Evolutionary conservation across 2,888 invertebrate species (phyloP).

Genomic region (Dascillus cervinus): DNA sequence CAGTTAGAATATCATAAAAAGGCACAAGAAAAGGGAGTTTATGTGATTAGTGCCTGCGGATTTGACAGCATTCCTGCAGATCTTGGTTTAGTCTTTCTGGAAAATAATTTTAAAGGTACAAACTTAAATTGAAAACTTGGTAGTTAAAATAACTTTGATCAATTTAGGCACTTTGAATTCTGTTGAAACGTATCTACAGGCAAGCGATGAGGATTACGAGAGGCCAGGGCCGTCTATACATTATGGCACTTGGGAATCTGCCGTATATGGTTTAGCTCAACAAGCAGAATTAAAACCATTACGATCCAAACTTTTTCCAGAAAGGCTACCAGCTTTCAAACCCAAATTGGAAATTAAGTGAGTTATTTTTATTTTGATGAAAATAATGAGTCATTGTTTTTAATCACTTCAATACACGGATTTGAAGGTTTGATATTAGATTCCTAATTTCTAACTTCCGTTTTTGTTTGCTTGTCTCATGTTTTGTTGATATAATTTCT

Average conservation of each 20-base stretch:
- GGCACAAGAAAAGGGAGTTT: slow-evolving; percentile 74
- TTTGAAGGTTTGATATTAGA: too few relatives aligned
- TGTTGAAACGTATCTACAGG: slow-evolving; percentile 61
- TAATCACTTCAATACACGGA: background rate
- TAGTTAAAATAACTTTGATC: too few relatives aligned
- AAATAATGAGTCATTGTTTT: background rate
- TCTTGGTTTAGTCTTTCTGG: slow-evolving; percentile 69
- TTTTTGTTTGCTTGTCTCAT: background rate
- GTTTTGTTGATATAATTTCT: background rate
- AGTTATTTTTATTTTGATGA: slow-evolving; percentile 5
- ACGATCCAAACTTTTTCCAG: slow-evolving; percentile 59
- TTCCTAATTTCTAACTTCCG: too few relatives aligned
- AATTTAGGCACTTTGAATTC: slow-evolving; percentile 63
- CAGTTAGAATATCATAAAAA: slow-evolving; percentile 68
- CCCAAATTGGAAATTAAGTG: slow-evolving; percentile 55
- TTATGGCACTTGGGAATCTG: slow-evolving; percentile 86
- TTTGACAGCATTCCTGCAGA: slow-evolving; percentile 92
- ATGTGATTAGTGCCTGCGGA: slow-evolving; percentile 85
- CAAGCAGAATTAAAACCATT: slow-evolving; percentile 55
- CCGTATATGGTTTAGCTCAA: slow-evolving; percentile 68
- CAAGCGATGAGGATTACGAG: slow-evolving; percentile 30
- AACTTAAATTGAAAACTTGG: slow-evolving; percentile 2
- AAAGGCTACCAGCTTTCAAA: slow-evolving; percentile 52
- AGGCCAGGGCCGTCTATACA: slow-evolving; percentile 53
- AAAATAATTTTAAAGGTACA: slow-evolving; percentile 67